Evolutionary conservation across 2,113 vertebrate species (phyloP), one percentile per base, ranked within the genome.

Genomic region (Theristicus caerulescens): DNA sequence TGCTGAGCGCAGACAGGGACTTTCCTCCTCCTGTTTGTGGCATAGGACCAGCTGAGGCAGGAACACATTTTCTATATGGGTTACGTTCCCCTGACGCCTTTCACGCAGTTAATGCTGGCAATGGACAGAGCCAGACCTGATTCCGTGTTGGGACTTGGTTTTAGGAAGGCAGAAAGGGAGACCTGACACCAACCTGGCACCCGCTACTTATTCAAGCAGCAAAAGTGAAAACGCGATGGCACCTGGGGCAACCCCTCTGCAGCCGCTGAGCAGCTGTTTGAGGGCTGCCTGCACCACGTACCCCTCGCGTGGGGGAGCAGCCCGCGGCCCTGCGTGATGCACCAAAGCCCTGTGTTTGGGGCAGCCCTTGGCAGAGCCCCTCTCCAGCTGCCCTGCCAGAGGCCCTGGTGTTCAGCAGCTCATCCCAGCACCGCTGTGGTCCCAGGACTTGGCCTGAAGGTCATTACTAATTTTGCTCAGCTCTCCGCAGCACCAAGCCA

Each of bases 381-480:
- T 31, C 57, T 13, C n/a, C 65, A 7, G 59, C 19, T 40, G 66
- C 29, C 38, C 11, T 0, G 1, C 1, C 47, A 26, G 72, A 51
- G 46, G 24, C 16, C 34, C 5, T 2, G 22, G 4, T 8, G 22
- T 0, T 8, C 10, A 5, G 27, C 65, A 36, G 25, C 81, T 54
- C 36, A 11, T 2, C 69, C 82, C 86, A 46, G 54, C 49, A 3
- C 26, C 70, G 17, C 40, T 2, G 12, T 6, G 38, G 4, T 54
- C 27, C 59, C 66, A 8, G 38, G 32, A 31, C 49, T 21, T 2
- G 64, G 47, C 32, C 64, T 16, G 25, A 27, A 11, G 13, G 16
- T 9, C 0, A 0, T 7, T 20, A 9, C 40, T 24, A 4, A 1
- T 4, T 14, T 17, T 82, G 49, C 65, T 18, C 55, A 34, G 52